Conservation (phyloP, 1,140 invertebrate species). For the Heterodera schachtii region DNA sequence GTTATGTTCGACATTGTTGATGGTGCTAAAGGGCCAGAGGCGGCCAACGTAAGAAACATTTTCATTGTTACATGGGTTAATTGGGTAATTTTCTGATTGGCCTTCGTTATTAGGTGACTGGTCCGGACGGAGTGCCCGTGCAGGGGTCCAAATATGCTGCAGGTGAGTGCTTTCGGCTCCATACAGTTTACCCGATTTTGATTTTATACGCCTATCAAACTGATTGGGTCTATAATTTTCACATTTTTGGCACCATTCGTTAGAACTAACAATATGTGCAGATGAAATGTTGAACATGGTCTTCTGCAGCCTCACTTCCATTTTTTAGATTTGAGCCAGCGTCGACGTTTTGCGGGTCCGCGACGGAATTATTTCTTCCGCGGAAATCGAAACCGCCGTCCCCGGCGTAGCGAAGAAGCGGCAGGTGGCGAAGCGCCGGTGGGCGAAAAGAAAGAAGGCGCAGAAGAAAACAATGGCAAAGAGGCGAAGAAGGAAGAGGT, state of each 20-base stretch:
- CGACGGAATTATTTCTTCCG: slow-evolving; percentile 35
- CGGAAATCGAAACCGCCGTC: not conserved
- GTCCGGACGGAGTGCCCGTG: slow-evolving; percentile 56
- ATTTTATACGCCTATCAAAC: no score
- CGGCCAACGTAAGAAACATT: slow-evolving; percentile 50
- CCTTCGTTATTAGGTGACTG: slow-evolving; percentile 35
- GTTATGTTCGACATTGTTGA: slow-evolving; percentile 93
- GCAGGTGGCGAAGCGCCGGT: slow-evolving; percentile 4
- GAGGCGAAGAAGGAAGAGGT: slow-evolving; percentile 8
- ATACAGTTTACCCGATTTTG: no score
- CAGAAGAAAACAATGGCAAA: not conserved
- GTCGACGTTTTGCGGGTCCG: not conserved
- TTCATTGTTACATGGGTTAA: not conserved
- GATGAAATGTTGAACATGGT: no score
- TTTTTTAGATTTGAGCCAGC: slow-evolving; percentile 16
- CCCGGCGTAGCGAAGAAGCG: not conserved
- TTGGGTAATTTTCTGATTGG: not conserved
- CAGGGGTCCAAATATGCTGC: slow-evolving; percentile 57
- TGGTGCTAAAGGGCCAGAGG: slow-evolving; percentile 79
- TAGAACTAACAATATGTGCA: no score
- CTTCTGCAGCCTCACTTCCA: not conserved
- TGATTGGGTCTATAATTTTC: no score
- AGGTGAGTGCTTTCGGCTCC: slow-evolving; percentile 2
- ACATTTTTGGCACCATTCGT: no score
- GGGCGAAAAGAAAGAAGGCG: not conserved